Evolutionary conservation across 2,888 invertebrate genomes (phyloP).

Genomic region (Drosophila nigritarsus): DNA sequence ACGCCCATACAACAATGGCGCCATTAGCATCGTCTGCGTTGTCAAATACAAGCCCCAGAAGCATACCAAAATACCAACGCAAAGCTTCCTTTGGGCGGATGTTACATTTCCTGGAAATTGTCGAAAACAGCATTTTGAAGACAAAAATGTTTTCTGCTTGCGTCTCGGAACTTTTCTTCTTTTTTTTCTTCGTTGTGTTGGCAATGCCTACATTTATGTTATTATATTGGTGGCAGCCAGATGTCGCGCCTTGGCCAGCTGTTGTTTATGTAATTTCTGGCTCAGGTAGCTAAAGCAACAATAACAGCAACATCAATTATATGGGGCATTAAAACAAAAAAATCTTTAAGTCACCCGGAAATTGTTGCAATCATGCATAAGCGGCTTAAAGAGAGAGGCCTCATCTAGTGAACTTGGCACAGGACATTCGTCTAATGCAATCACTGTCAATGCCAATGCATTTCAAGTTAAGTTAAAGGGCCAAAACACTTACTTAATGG

Average conservation of each 20-base stretch:
- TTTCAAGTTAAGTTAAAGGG: slow-evolving; percentile 62
- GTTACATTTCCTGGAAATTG: slow-evolving; percentile 69
- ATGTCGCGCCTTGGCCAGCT: slow-evolving; percentile 44
- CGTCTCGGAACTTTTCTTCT: slow-evolving; percentile 4
- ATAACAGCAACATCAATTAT: background rate
- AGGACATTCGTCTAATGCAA: slow-evolving; percentile 59
- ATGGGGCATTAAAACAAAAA: background rate
- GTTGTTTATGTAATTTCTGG: slow-evolving; percentile 60
- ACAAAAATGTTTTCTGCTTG: slow-evolving; percentile 40
- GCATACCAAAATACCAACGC: slow-evolving; percentile 23
- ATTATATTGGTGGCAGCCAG: slow-evolving; percentile 51
- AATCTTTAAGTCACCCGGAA: slow-evolving; percentile 47
- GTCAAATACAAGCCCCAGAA: slow-evolving; percentile 21
- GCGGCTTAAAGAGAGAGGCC: slow-evolving; percentile 43
- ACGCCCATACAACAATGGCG: slow-evolving; percentile 52
- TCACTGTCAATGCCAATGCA: slow-evolving; percentile 71
- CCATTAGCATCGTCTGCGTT: slow-evolving; percentile 60
- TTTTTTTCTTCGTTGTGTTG: slow-evolving; percentile 21
- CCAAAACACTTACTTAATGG: slow-evolving; percentile 80
- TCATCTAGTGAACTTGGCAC: slow-evolving; percentile 2
- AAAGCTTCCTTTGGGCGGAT: slow-evolving; percentile 54
- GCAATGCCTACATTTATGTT: slow-evolving; percentile 56
- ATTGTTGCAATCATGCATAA: slow-evolving; percentile 38
- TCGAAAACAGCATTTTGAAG: slow-evolving; percentile 72
- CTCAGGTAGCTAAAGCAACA: slow-evolving; percentile 45